These are phyloP conservation scores for Mechanitis messenoides DNA, from an alignment of 2,888 invertebrate genomes.

Conservation along the genomic window DNA sequence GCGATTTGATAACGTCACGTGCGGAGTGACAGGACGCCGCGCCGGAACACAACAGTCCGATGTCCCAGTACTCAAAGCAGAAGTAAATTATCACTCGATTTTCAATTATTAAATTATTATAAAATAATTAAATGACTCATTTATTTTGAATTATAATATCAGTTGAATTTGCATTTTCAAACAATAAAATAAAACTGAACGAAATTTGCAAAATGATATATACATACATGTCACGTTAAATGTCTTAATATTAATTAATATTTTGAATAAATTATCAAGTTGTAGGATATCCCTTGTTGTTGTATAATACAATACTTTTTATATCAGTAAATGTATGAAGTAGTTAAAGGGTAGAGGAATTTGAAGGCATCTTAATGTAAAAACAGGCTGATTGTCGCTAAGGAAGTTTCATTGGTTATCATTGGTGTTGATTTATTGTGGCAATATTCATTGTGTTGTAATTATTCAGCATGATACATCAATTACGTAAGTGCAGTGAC, in stretches of 20 bases:
- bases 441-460: conserved; percentile 24
- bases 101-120: conserved; percentile 13
- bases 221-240: no score
- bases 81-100: conserved; percentile 22
- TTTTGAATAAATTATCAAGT: no score
- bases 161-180: no score
- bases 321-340: background rate
- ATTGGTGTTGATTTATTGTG: conserved; percentile 27
- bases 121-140: no score
- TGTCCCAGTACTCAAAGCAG: conserved; percentile 27
- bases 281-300: no score
- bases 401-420: conserved; percentile 24
- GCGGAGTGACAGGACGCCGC: conserved; percentile 45
- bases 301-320: conserved; percentile 9
- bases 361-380: conserved; percentile 13
- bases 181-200: no score
- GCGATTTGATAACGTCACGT: conserved; percentile 54
- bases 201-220: no score
- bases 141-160: no score
- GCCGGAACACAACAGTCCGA: conserved; percentile 39
- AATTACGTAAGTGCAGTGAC: conserved; percentile 36
- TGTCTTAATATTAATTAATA: no score
- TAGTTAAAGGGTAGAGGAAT: conserved; percentile 10
- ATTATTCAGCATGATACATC: conserved; percentile 31
- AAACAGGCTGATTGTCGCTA: conserved; percentile 17